Evolutionary conservation across 2,888 invertebrate genomes (phyloP).

Genomic region (Rhabditophanes sp.): DNA sequence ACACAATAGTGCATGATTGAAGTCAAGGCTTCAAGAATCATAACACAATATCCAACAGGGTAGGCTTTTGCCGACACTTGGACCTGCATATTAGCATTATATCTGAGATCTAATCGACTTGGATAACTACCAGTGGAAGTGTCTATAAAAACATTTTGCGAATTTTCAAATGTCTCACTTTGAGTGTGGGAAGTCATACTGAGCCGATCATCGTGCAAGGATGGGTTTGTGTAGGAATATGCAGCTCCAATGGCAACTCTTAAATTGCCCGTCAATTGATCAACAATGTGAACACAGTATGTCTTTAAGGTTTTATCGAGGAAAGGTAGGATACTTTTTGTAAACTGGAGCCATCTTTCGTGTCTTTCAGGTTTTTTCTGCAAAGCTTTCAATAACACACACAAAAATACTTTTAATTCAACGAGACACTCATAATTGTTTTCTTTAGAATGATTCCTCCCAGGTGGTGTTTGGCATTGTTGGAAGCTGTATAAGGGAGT

Average conservation of each 20-base stretch:
- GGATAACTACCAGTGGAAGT: too few relatives aligned
- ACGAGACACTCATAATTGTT: constrained; percentile 27
- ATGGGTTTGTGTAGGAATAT: too few relatives aligned
- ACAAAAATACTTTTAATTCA: constrained; percentile 67
- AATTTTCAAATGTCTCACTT: constrained; percentile 1
- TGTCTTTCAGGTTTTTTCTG: constrained; percentile 51
- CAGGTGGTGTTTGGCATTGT: constrained; percentile 15
- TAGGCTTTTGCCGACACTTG: too few relatives aligned
- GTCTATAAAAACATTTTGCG: too few relatives aligned
- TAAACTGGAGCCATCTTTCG: constrained; percentile 65
- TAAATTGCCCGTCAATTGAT: constrained; percentile 49
- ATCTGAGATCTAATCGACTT: too few relatives aligned
- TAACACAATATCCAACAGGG: constrained; percentile 3
- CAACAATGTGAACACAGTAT: constrained; percentile 61
- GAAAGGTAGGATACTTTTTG: constrained; percentile 64
- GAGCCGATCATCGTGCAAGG: too few relatives aligned
- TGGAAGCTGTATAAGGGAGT: too few relatives aligned
- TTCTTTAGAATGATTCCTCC: constrained; percentile 19
- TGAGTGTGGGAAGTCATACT: too few relatives aligned
- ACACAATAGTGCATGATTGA: constrained; percentile 41
- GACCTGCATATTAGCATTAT: constrained; percentile 1
- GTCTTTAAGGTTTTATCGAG: constrained; percentile 60
- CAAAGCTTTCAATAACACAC: constrained; percentile 62
- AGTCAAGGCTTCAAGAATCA: constrained; percentile 33
- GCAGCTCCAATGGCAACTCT: background rate